Evolutionary conservation across 2,888 invertebrate species (phyloP).

Genomic region (Xestoiulus laeticollis): DNA sequence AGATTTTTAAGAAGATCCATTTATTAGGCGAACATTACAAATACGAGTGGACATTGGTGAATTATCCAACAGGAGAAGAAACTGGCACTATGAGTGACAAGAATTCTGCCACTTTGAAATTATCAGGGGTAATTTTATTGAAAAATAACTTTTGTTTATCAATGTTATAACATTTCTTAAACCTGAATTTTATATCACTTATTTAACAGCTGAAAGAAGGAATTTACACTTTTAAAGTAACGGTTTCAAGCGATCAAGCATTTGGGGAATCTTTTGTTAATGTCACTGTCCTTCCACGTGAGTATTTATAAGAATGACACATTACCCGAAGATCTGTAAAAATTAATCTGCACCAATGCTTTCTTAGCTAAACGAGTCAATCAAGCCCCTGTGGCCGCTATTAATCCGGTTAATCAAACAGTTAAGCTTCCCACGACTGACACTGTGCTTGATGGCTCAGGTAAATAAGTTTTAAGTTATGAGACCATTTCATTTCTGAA

Average conservation of each 20-base stretch:
- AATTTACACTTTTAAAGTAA: conserved; percentile 84
- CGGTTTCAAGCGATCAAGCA: conserved; percentile 70
- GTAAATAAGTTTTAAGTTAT: conserved; percentile 58
- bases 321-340: not conserved
- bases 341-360: not conserved
- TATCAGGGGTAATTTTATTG: conserved; percentile 51
- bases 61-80: conserved; percentile 80
- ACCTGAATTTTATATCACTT: conserved; percentile 46
- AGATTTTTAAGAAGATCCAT: not conserved
- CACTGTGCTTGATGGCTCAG: conserved; percentile 84
- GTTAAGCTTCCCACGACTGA: conserved; percentile 90
- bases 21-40: conserved; percentile 72
- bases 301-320: conserved; percentile 42
- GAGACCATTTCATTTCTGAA: not conserved
- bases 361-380: conserved; percentile 77
- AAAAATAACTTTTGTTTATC: not conserved
- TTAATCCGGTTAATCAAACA: conserved; percentile 84
- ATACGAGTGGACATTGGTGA: conserved; percentile 87
- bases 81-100: conserved; percentile 62
- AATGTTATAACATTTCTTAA: not conserved
- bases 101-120: conserved; percentile 56
- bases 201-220: conserved; percentile 70
- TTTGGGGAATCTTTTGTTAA: conserved; percentile 76
- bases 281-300: conserved; percentile 83
- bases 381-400: conserved; percentile 80